These are phyloP conservation scores for Mechanitis messenoides DNA, from an alignment of 2,888 invertebrate genomes.

Conservation along the genomic window DNA sequence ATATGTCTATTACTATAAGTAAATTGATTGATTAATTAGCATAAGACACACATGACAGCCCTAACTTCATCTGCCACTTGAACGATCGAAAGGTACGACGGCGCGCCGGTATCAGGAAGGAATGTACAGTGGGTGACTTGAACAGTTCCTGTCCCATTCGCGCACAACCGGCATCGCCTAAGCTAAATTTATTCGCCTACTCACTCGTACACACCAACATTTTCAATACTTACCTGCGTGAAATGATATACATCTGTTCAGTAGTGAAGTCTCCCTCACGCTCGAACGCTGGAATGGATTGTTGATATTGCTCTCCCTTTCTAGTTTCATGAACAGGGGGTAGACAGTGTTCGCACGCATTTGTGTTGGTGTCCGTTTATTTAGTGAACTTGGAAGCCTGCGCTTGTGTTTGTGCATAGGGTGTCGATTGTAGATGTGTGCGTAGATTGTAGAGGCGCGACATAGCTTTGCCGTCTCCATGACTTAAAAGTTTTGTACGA, in stretches of 20 bases:
- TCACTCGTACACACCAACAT: slow-evolving; percentile 70
- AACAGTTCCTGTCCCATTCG: slow-evolving; percentile 69
- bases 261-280: slow-evolving; percentile 55
- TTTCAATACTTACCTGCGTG: slow-evolving; percentile 76
- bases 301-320: slow-evolving; percentile 71
- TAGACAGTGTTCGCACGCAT: slow-evolving; percentile 68
- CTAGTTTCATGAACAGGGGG: slow-evolving; percentile 71
- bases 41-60: slow-evolving; percentile 56
- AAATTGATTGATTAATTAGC: slow-evolving; percentile 20
- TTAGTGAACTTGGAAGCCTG: slow-evolving; percentile 76
- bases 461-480: slow-evolving; percentile 77
- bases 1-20: background rate
- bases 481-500: slow-evolving; percentile 75
- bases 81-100: slow-evolving; percentile 76
- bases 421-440: slow-evolving; percentile 64
- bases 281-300: slow-evolving; percentile 55
- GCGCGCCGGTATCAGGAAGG: slow-evolving; percentile 74
- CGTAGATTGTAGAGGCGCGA: slow-evolving; percentile 75
- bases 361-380: slow-evolving; percentile 76
- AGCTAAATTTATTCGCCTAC: slow-evolving; percentile 67
- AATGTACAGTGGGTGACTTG: slow-evolving; percentile 76
- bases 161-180: slow-evolving; percentile 66
- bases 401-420: slow-evolving; percentile 74
- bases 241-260: slow-evolving; percentile 77
- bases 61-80: slow-evolving; percentile 77